phyloP scores from a whole-genome alignment of 2,888 invertebrate genomes.

The Spisula subtruncata region DNA sequence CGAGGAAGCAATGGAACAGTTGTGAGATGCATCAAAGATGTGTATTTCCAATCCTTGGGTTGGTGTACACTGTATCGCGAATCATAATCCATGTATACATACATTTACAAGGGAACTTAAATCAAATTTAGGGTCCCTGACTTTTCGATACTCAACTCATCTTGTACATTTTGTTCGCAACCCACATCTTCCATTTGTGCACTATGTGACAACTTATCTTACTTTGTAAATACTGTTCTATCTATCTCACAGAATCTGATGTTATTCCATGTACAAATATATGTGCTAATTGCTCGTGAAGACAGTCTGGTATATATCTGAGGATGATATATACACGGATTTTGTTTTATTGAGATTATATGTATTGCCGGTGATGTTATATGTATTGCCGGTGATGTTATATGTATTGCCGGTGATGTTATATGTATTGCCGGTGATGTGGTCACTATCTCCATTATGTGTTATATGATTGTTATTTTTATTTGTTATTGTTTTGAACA shows the following conservation, averaged over 20 bases:
- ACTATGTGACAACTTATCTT: neutral
- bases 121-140: neutral
- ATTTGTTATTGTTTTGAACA: slow-evolving; percentile 13
- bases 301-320: no score
- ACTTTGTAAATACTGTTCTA: neutral
- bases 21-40: slow-evolving; percentile 71
- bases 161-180: neutral
- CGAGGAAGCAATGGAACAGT: slow-evolving; percentile 69
- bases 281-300: no score
- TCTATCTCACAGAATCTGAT: no score
- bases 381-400: neutral
- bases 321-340: no score
- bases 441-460: neutral
- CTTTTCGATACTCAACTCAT: neutral
- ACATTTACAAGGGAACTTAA: neutral
- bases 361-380: neutral
- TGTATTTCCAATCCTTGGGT: slow-evolving; percentile 70
- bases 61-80: slow-evolving; percentile 74
- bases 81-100: slow-evolving; percentile 37
- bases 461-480: slow-evolving; percentile 1
- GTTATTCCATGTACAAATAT: neutral
- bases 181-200: neutral
- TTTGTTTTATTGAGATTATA: slow-evolving; percentile 4
- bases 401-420: neutral
- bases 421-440: neutral